These are phyloP conservation scores for Pararge aegeria DNA, from an alignment of 1,140 invertebrate genomes.

Conservation along the genomic window DNA sequence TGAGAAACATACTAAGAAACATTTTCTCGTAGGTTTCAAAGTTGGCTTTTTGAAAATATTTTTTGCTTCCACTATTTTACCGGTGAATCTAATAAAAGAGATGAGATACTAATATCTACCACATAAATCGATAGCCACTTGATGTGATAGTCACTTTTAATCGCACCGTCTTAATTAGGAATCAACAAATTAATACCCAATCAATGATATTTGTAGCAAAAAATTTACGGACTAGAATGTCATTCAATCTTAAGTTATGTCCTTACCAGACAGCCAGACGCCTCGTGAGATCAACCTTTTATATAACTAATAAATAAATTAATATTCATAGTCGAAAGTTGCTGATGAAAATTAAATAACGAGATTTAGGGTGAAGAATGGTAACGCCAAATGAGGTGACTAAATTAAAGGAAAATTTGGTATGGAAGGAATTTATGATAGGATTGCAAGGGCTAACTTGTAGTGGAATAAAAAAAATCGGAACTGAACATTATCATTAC, in stretches of 20 bases:
- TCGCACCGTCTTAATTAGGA: background rate
- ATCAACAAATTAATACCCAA: background rate
- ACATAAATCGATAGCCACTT: too few relatives aligned
- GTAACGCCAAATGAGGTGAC: background rate
- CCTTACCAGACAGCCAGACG: constrained; percentile 1
- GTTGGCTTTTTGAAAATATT: too few relatives aligned
- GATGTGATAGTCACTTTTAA: background rate
- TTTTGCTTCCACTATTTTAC: too few relatives aligned
- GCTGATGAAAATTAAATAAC: constrained; percentile 1
- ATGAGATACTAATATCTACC: too few relatives aligned
- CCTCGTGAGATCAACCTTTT: background rate
- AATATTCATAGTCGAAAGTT: constrained; percentile 11
- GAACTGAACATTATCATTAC: too few relatives aligned
- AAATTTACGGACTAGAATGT: background rate
- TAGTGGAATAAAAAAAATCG: too few relatives aligned
- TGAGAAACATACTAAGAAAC: too few relatives aligned
- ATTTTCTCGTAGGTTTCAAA: too few relatives aligned
- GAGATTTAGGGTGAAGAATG: background rate
- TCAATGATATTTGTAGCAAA: background rate
- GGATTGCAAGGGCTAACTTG: too few relatives aligned
- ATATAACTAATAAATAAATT: constrained; percentile 8
- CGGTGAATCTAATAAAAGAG: too few relatives aligned
- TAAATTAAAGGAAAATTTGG: background rate
- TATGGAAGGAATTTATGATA: background rate
- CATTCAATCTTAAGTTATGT: constrained; percentile 6